Evolutionary conservation across 2,113 vertebrate genomes (phyloP).

Genomic region (Petrocephalus microphthalmus): DNA sequence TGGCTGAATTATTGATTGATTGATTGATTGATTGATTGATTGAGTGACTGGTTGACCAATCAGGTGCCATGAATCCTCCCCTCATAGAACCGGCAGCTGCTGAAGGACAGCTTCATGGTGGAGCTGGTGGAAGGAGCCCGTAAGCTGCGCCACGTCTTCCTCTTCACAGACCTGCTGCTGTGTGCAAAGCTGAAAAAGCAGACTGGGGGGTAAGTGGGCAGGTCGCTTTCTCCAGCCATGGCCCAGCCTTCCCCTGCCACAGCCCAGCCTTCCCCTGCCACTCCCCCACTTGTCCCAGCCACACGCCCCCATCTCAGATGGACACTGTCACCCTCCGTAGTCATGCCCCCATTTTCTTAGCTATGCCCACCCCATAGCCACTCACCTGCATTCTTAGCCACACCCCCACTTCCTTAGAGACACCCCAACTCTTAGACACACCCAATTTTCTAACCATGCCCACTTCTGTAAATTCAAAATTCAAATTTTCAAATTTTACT

Average conservation of each 20-base stretch:
- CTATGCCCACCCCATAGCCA: not conserved
- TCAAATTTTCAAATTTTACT: no score
- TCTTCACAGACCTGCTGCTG: slow-evolving; percentile 88
- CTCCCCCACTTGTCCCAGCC: not conserved
- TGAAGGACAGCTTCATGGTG: slow-evolving; percentile 95
- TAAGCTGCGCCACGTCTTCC: slow-evolving; percentile 89
- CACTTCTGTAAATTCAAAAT: no score
- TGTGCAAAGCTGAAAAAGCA: slow-evolving; percentile 95
- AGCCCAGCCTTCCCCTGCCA: not conserved
- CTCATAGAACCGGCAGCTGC: slow-evolving; percentile 79
- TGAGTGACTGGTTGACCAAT: not conserved
- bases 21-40: not conserved
- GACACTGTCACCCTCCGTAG: not conserved
- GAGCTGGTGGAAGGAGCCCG: slow-evolving; percentile 88
- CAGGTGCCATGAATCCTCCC: not conserved
- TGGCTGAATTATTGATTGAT: not conserved
- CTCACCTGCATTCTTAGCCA: not conserved
- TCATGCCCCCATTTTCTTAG: not conserved
- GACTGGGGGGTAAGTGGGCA: slow-evolving; percentile 74
- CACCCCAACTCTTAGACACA: not conserved
- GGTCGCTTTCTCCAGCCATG: not conserved
- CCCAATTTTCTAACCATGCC: not conserved
- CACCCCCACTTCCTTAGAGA: not conserved
- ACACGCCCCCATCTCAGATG: not conserved
- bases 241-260: not conserved